Conservation (phyloP, 2,797 vertebrate genomes). For the Kryptolebias ocellatus region DNA sequence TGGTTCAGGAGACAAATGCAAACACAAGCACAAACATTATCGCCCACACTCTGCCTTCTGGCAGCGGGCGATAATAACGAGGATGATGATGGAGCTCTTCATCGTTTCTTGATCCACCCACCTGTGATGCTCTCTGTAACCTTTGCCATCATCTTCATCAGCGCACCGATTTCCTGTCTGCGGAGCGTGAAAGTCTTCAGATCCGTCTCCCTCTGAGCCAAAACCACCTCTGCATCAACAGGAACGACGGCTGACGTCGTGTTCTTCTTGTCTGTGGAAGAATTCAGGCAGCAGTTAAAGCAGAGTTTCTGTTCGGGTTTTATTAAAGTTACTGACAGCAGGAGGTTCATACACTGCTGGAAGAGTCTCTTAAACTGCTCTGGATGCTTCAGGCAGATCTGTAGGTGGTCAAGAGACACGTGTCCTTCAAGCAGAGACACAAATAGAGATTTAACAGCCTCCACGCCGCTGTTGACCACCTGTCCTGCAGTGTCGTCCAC, state of each 20-base stretch:
- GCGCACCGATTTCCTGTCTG: slow-evolving; percentile 58
- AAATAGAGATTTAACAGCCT: slow-evolving; percentile 52
- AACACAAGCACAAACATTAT: too few relatives aligned
- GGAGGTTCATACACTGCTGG: slow-evolving; percentile 66
- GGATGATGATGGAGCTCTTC: background rate
- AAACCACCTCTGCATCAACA: slow-evolving; percentile 39
- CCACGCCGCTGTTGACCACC: slow-evolving; percentile 49
- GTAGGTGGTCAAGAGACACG: slow-evolving; percentile 63
- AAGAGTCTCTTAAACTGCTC: slow-evolving; percentile 68
- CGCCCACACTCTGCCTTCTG: too few relatives aligned
- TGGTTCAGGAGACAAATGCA: too few relatives aligned
- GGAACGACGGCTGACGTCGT: slow-evolving; percentile 24
- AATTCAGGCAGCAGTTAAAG: slow-evolving; percentile 6
- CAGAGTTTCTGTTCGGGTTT: background rate
- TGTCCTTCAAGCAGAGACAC: slow-evolving; percentile 65
- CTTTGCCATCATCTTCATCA: slow-evolving; percentile 81
- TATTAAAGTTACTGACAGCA: background rate
- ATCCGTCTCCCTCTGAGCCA: slow-evolving; percentile 73
- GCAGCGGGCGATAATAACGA: background rate
- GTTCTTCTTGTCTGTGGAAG: slow-evolving; percentile 64
- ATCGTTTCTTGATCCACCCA: slow-evolving; percentile 1
- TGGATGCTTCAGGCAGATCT: slow-evolving; percentile 61
- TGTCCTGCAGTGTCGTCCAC: slow-evolving; percentile 57
- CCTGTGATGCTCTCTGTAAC: slow-evolving; percentile 73
- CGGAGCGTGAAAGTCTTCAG: slow-evolving; percentile 38